Percentiles rank a stretch among this genome's conserved stretches.
Conservation (phyloP, 2,797 vertebrate genomes). For the Pseudochirops cupreus region DNA sequence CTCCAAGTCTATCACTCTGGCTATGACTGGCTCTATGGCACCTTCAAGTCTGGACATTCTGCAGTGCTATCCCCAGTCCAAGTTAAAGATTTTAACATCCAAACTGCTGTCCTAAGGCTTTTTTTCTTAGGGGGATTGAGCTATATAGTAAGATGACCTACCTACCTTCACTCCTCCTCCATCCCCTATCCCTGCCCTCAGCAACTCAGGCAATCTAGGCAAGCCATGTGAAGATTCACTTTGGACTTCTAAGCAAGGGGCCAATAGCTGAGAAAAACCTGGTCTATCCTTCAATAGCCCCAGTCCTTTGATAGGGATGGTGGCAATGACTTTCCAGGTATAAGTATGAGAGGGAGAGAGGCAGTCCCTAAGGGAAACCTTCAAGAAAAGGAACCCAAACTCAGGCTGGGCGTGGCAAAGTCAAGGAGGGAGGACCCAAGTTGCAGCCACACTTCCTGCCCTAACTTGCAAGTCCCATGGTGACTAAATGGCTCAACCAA, state of each 20-base stretch:
- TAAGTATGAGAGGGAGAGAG: not conserved
- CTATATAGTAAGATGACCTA: not conserved
- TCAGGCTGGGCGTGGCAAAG: conserved; percentile 18
- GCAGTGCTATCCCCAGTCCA: not conserved
- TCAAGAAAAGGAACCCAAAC: conserved; percentile 6
- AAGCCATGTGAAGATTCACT: not conserved
- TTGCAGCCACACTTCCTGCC: not conserved
- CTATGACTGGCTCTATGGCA: not conserved
- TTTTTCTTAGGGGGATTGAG: not conserved
- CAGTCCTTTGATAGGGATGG: not conserved
- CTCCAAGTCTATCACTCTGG: not conserved
- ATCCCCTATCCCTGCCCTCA: not conserved
- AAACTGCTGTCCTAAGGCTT: not conserved
- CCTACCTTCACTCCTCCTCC: not conserved
- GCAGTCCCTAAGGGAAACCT: not conserved
- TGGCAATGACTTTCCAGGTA: not conserved
- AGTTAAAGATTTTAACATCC: not conserved
- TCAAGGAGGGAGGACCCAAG: not conserved
- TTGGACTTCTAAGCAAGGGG: not conserved
- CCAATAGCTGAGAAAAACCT: not conserved
- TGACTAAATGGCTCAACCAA: not conserved
- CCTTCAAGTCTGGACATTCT: not conserved
- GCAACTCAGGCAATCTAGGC: not conserved
- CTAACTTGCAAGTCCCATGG: conserved; percentile 15
- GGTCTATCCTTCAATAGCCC: not conserved